Base-by-base conservation (phyloP, 2,113 vertebrate species). In the Bettongia penicillata region DNA sequence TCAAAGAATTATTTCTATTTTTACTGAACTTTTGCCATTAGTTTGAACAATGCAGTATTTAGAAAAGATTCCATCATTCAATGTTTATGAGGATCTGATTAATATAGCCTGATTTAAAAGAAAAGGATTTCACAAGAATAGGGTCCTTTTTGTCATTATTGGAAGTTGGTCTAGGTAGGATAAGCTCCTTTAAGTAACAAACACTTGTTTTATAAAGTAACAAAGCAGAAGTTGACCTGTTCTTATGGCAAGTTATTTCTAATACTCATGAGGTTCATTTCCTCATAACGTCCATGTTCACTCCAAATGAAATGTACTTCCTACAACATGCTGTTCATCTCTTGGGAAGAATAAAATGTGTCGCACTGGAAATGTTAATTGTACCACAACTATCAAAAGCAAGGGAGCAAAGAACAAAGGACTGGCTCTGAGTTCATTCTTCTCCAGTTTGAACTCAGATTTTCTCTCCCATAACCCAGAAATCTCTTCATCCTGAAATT, bases 91-190 rank as follows among this genome's bases (percentile, higher is more conserved):
- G 95, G 89, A 95, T 0, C 90, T 6, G 91, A 90, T 94, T 43
- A 95, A 77, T 22, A 92, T 96, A 94, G 93, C 31, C 57, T 53
- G 8, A 53, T 8, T 96, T 94, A 93, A 3, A 77, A 90, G 93
- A 94, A 12, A 96, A 52, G 0, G 0, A 47, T 97, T 97, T 95
- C 89, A 91, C 94, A 94, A 90, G 49, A 94, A 93, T 68, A 93
- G 93, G 23, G 68, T 89, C 91, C 95, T 94, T 90, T 1, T 28
- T 22, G 43, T 3, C 94, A 96, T 57, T 57, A 94, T 48, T 51
- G 0, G 92, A 89, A 95, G 48, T 91, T 93, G 92, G 51, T 91
- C 96, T 96, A 89, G 93, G 95, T 94, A 97, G 77, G 16, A 50
- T 91, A 91, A 96, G 24, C n/a, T 96, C 23, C 53, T 97, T 94